These are phyloP conservation scores for Pogonomyrmex californicus DNA, from an alignment of 1,140 invertebrate genomes.

Conservation along the genomic window DNA sequence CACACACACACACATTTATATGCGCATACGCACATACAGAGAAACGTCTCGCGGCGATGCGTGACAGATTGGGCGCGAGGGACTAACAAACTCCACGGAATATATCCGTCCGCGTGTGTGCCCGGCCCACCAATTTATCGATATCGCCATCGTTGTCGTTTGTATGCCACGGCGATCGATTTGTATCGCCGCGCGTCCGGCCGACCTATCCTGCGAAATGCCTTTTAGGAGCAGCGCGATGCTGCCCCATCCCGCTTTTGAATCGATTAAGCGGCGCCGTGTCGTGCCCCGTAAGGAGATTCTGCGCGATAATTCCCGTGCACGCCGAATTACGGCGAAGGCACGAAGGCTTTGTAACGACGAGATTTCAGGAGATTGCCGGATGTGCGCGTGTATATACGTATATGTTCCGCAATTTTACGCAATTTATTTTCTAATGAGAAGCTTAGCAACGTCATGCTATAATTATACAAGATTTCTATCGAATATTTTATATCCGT, in stretches of 20 bases:
- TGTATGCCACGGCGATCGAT: constrained; percentile 64
- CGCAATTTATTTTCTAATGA: constrained; percentile 27
- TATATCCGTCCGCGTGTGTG: constrained; percentile 65
- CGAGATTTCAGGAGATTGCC: not conserved
- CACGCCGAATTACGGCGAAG: constrained; percentile 12
- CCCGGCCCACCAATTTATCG: constrained; percentile 73
- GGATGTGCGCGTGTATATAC: not conserved
- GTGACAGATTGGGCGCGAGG: constrained; percentile 78
- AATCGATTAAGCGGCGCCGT: constrained; percentile 44
- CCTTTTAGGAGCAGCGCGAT: constrained; percentile 29
- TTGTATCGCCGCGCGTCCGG: constrained; percentile 48
- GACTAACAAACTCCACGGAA: constrained; percentile 75
- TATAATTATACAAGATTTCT: constrained; percentile 7
- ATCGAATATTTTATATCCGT: not conserved
- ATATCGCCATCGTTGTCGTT: constrained; percentile 70
- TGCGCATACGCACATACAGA: constrained; percentile 22
- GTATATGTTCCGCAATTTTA: constrained; percentile 36
- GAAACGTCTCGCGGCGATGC: constrained; percentile 71
- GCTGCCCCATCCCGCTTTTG: constrained; percentile 16
- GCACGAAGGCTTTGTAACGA: not conserved
- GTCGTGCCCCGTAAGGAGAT: constrained; percentile 40
- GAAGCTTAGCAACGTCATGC: not conserved
- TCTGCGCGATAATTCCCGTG: constrained; percentile 18
- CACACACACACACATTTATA: not conserved
- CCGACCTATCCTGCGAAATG: constrained; percentile 17